These are phyloP conservation scores for Drosophila melanosoma DNA, from an alignment of 2,888 invertebrate species.

Conservation along the genomic window DNA sequence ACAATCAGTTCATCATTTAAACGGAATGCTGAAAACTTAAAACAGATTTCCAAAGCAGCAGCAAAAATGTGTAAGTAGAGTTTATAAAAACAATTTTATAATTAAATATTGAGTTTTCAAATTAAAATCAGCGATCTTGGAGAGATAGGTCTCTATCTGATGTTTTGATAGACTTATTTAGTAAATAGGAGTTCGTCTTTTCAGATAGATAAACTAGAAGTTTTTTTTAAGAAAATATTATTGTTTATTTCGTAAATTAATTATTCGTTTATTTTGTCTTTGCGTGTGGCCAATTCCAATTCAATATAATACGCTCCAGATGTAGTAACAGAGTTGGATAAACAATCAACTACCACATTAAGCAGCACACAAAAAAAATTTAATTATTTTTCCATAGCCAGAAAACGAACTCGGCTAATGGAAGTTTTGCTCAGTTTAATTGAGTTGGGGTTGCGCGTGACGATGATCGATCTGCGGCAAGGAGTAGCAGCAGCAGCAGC, in stretches of 20 bases:
- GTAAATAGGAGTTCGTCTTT: not conserved
- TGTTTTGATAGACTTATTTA: not conserved
- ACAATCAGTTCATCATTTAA: slow-evolving; percentile 45
- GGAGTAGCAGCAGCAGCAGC: slow-evolving; percentile 31
- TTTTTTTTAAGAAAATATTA: not conserved
- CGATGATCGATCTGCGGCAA: slow-evolving; percentile 69
- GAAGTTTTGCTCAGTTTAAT: slow-evolving; percentile 66
- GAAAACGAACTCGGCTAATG: slow-evolving; percentile 67
- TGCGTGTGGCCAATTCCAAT: slow-evolving; percentile 28
- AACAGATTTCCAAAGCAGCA: not conserved
- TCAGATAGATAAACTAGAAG: not conserved
- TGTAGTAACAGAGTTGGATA: slow-evolving; percentile 22
- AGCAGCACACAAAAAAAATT: slow-evolving; percentile 39
- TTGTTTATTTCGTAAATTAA: slow-evolving; percentile 3
- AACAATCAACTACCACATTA: slow-evolving; percentile 28
- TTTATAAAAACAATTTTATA: not conserved
- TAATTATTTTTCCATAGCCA: slow-evolving; percentile 62
- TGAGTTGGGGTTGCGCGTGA: slow-evolving; percentile 68
- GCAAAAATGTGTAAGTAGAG: slow-evolving; percentile 5
- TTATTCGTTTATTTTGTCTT: slow-evolving; percentile 21
- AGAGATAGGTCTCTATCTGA: too few species aligned
- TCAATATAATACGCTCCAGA: slow-evolving; percentile 18
- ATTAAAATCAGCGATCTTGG: not conserved
- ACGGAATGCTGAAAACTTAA: not conserved
- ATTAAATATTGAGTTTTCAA: not conserved